Base-by-base conservation (phyloP, 2,113 vertebrate genomes). In the Empidonax alnorum region DNA sequence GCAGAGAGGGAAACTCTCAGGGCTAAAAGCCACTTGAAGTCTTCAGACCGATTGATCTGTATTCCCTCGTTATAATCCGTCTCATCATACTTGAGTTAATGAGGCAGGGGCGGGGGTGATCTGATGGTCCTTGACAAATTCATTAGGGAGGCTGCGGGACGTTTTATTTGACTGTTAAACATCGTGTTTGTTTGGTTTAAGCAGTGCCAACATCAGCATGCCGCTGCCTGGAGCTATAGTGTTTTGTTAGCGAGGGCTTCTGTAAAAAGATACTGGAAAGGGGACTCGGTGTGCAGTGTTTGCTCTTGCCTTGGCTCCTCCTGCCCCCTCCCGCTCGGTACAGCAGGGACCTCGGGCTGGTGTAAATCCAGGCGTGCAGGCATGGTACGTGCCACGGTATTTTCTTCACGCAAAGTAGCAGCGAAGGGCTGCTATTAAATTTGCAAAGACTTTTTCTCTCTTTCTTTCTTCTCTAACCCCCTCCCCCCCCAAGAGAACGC, bases 11-110 rank as follows among this genome's bases (percentile, higher is more conserved):
- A 97, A 96, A 93, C 97, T 97, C 96, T 96, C 91, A 49, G 93
- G 98, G 97, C 97, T 98, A 96, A 97, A 98, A 98, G 97, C 96
- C 98, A 97, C 98, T 98, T 97, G 96, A 98, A 97, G 97, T 91
- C 97, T 97, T 96, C 97, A 97, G 97, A 81, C 97, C 97, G 94
- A 98, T 98, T 98, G 98, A 98, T 98, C 98, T 97, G 98, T 97
- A 92, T 98, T 97, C 98, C 98, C 96, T 97, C 90, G 93, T 98
- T 98, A 97, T 98, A 98, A 98, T 97, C 97, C 97, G 94, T 94
- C 98, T 98, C 98, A 97, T 98, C 98, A 97, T 98, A 97, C 98
- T 98, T 97, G 98, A 98, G 98, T 98, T 98, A 98, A 98, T 98
- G 98, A 98, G 98, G 97, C 98, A 94, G 94, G 97, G 96, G 98